Percentiles rank a stretch among this genome's conserved stretches.
These are phyloP conservation scores for Vidua chalybeata DNA, from an alignment of 2,113 vertebrate species.

Conservation along the genomic window DNA sequence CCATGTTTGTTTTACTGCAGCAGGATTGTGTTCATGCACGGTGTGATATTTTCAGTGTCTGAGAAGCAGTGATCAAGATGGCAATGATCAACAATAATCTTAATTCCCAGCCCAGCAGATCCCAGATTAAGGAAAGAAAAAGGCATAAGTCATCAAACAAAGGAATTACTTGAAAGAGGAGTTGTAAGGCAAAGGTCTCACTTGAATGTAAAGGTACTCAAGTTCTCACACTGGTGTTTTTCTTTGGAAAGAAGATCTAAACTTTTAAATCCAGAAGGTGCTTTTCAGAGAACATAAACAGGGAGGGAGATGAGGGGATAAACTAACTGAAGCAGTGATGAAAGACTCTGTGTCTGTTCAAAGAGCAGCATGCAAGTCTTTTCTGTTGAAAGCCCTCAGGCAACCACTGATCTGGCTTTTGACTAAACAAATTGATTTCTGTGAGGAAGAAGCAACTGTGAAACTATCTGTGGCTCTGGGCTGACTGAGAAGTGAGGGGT, in stretches of 20 bases:
- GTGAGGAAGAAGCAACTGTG: not conserved
- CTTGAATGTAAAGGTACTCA: not conserved
- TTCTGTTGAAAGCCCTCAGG: not conserved
- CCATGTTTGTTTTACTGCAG: not conserved
- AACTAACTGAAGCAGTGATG: not conserved
- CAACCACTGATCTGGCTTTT: not conserved
- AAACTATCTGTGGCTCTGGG: not conserved
- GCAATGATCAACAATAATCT: not conserved
- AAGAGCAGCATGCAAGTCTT: not conserved
- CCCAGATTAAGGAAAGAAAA: not conserved
- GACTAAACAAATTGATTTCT: not conserved
- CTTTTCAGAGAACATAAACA: not conserved
- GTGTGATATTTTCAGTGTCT: not conserved
- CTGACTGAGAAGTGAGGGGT: not conserved
- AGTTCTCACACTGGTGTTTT: not conserved
- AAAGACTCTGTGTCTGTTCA: not conserved
- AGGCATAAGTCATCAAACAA: not conserved
- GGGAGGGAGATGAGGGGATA: not conserved
- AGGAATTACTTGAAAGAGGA: not conserved
- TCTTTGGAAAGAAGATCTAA: not conserved
- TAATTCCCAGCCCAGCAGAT: not conserved
- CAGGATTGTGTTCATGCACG: not conserved
- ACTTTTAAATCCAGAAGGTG: not conserved
- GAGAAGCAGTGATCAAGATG: not conserved
- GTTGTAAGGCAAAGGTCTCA: not conserved